phyloP scores from a whole-genome alignment of 2,113 vertebrate species.

The Cyprinodon tularosa region DNA sequence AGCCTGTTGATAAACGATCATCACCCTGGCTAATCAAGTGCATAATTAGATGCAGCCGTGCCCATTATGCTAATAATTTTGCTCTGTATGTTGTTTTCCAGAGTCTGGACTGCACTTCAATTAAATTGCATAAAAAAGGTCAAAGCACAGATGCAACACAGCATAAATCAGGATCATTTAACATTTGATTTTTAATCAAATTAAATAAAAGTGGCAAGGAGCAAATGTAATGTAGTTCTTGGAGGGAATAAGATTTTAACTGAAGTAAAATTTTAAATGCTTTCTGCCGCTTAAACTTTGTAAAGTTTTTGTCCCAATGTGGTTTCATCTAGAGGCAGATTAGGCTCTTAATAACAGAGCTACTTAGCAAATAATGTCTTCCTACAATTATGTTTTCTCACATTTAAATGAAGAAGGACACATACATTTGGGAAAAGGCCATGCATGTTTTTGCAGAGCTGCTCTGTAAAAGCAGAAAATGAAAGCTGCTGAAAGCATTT shows the following conservation, averaged over 20 bases:
- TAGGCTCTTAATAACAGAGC: no score
- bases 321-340: neutral
- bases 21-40: neutral
- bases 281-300: neutral
- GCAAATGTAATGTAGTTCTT: neutral
- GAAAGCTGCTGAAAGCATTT: no score
- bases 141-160: neutral
- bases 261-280: neutral
- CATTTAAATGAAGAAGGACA: neutral
- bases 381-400: no score
- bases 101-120: neutral
- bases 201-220: neutral
- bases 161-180: neutral
- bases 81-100: neutral
- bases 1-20: neutral
- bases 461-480: no score
- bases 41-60: neutral
- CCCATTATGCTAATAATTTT: neutral
- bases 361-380: no score
- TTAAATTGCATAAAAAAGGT: neutral
- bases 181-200: neutral
- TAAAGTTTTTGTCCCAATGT: neutral
- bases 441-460: no score
- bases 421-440: neutral
- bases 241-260: neutral